A percentile compares a stretch with the other conserved stretches of the same genome.
phyloP scores from a whole-genome alignment of 2,888 invertebrate genomes.

The Craniophora ligustri region DNA sequence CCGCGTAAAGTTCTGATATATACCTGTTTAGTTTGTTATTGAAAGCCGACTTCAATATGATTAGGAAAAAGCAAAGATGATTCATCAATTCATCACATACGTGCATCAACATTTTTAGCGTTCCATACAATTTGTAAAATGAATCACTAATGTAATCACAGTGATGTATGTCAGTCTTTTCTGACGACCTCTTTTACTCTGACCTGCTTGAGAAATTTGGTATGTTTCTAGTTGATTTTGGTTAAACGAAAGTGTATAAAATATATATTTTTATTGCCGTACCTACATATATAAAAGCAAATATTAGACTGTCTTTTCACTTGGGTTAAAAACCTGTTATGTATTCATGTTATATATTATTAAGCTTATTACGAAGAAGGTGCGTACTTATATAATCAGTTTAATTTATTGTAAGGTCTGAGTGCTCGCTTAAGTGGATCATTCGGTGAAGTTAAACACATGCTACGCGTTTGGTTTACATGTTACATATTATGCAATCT shows the following conservation, averaged over 20 bases:
- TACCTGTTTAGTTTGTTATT: not conserved
- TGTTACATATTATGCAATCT: no score
- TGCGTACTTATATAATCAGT: not conserved
- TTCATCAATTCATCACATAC: not conserved
- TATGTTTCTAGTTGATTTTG: not conserved
- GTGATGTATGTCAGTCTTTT: conserved; percentile 26
- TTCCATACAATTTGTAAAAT: conserved; percentile 31
- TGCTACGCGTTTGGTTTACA: not conserved
- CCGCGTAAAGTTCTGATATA: not conserved
- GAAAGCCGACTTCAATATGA: not conserved
- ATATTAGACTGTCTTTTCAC: no score
- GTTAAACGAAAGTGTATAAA: not conserved
- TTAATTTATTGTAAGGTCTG: not conserved
- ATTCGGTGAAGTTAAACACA: not conserved
- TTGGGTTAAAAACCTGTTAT: no score
- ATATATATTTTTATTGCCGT: not conserved
- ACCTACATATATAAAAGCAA: no score
- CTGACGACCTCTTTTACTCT: conserved; percentile 23
- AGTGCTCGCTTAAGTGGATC: not conserved
- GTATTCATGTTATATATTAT: not conserved
- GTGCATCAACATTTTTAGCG: conserved; percentile 9
- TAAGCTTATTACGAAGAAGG: not conserved
- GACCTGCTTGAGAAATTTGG: conserved; percentile 3
- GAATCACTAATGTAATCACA: conserved; percentile 42
- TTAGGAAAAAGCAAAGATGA: not conserved